Base-by-base conservation (phyloP, 2,797 vertebrate genomes). In the Austrolebias charrua region DNA sequence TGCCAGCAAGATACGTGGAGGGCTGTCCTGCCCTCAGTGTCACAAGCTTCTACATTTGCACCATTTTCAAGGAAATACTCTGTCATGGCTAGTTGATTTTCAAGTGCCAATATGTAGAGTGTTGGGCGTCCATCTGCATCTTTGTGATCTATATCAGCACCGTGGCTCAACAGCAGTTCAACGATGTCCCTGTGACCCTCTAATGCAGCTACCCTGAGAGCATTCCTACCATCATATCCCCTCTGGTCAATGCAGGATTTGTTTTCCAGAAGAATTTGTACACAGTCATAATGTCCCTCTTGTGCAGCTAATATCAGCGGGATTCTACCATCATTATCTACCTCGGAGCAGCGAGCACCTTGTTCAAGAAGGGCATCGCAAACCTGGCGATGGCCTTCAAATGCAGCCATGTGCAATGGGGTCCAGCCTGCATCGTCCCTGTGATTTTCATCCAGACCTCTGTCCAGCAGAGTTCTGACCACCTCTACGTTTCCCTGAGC, bases 1-100 rank as follows among this genome's bases (percentile, higher is more conserved):
- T 98, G 97, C 98, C 98, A 99, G 90, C 97, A 98, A 83, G 97
- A 98, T 70, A 98, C 98, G 13, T 99, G 98, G 48, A 99, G 96
- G 0, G 96, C 97, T 0, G 97, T 99, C 78, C 98, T 93, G 16
- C 98, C 98, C 86, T 99, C 98, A 0, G 93, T 91, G 86, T 99
- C 98, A 7, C 93, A 93, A 0, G 94, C 95, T 85, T 99, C 98
- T 33, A 97, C 95, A 0, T 99, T 95, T 4, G 98, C 98, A 48
- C 94, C 95, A 1, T 96, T 97, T 90, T 99, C 96, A 58, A 99
- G 89, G 75, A 99, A 96, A 76, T 95, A 97, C 76, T 98, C 96
- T 0, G 97, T 92, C 95, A 99, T 99, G 0, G 95, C 93, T 11
- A 98, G 91, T 66, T 98, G 97, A 83, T 99, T 99, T 87, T 99